Evolutionary conservation across 2,797 vertebrate species (phyloP).

Genomic region (Pelochelys cantorii): DNA sequence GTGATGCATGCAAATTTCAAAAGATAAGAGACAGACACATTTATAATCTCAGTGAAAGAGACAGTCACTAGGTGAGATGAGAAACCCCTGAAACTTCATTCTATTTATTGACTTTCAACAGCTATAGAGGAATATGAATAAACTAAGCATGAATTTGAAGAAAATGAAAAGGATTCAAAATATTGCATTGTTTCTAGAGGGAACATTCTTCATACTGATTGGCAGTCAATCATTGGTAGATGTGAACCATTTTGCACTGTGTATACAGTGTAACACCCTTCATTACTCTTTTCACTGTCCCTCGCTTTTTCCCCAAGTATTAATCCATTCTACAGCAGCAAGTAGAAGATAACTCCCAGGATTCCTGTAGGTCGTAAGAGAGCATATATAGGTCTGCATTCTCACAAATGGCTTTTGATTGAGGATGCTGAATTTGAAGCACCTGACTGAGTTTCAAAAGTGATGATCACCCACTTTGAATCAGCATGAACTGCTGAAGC

Average conservation of each 20-base stretch:
- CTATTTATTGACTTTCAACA: conserved; percentile 40
- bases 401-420: not conserved
- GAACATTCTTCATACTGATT: not conserved
- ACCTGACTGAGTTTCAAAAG: not conserved
- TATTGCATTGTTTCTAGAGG: not conserved
- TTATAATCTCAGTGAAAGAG: conserved; percentile 54
- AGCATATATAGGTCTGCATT: not conserved
- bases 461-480: not conserved
- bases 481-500: not conserved
- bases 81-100: conserved; percentile 42
- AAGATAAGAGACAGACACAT: conserved; percentile 65
- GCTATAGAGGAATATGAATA: conserved; percentile 45
- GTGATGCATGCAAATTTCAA: conserved; percentile 70
- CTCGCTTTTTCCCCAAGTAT: not conserved
- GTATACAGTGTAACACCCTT: rapidly evolving
- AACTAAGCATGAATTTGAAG: not conserved
- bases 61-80: conserved; percentile 37
- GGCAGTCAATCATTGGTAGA: not conserved
- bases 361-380: not conserved
- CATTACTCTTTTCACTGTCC: not conserved
- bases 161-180: not conserved
- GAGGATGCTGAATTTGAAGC: not conserved
- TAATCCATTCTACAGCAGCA: not conserved
- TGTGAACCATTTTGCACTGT: not conserved
- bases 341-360: not conserved